phyloP scores from a whole-genome alignment of 2,113 vertebrate genomes.

The Nannospalax galili region DNA sequence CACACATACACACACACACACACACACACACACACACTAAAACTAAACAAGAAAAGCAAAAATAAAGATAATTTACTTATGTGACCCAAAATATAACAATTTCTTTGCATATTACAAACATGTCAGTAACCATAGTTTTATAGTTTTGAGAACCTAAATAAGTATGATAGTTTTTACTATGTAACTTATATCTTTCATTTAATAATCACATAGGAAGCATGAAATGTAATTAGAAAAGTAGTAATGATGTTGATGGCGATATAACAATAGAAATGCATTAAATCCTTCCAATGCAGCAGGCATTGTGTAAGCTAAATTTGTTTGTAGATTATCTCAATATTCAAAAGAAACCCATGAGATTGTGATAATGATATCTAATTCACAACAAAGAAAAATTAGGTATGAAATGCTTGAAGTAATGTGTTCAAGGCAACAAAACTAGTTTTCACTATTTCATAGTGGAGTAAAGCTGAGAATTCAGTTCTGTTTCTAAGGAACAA shows the following conservation, averaged over 20 bases:
- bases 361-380: slow-evolving; percentile 9
- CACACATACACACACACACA: no score
- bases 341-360: not conserved
- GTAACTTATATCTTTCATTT: slow-evolving; percentile 34
- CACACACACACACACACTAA: no score
- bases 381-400: slow-evolving; percentile 27
- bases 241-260: not conserved
- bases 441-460: slow-evolving; percentile 3
- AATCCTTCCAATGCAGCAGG: not conserved
- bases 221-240: not conserved
- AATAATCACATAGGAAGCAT: not conserved
- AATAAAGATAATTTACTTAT: not conserved
- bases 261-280: not conserved
- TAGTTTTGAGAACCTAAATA: not conserved
- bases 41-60: no score
- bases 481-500: not conserved
- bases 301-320: not conserved
- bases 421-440: not conserved
- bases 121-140: not conserved
- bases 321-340: slow-evolving; percentile 8
- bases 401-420: slow-evolving; percentile 19
- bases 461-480: not conserved
- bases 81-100: not conserved
- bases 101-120: not conserved
- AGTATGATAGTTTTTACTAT: not conserved